Evolutionary conservation across 2,113 vertebrate species (phyloP).

Genomic region (Psittacara wagleri): DNA sequence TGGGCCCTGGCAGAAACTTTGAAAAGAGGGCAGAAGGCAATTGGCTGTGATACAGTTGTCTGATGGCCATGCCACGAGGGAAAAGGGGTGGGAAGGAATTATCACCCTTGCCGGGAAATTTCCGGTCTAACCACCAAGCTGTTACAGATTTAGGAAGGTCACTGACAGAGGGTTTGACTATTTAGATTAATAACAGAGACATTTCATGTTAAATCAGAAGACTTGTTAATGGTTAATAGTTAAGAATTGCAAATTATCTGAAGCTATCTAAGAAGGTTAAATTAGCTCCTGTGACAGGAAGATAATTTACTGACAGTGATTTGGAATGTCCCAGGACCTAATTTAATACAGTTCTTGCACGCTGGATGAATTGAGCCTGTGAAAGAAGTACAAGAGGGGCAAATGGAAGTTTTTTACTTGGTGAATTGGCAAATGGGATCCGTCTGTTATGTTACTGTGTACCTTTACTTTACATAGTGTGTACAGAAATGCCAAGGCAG

Average conservation of each 20-base stretch:
- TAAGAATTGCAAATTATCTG: constrained; percentile 42
- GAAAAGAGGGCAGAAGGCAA: not conserved
- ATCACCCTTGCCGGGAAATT: not conserved
- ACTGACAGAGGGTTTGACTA: not conserved
- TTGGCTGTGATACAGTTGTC: not conserved
- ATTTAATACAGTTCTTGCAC: not conserved
- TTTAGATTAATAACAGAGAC: constrained; percentile 16
- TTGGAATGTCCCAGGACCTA: constrained; percentile 18
- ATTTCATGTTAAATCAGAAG: constrained; percentile 4
- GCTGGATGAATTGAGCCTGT: not conserved
- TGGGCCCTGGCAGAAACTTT: not conserved
- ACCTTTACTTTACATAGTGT: not conserved
- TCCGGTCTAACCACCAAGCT: not conserved
- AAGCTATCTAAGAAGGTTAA: constrained; percentile 32
- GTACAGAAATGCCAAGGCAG: not conserved
- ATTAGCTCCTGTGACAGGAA: constrained; percentile 24
- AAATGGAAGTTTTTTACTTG: not conserved
- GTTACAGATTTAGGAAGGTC: not conserved
- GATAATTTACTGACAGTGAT: constrained; percentile 34
- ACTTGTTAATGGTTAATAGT: constrained; percentile 37
- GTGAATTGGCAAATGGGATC: not conserved
- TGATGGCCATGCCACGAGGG: not conserved
- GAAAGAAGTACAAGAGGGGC: not conserved
- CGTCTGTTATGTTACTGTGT: not conserved
- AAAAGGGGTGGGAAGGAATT: not conserved